phyloP scores from a whole-genome alignment of 1,140 invertebrate genomes.

The Choristoneura fumiferana region DNA sequence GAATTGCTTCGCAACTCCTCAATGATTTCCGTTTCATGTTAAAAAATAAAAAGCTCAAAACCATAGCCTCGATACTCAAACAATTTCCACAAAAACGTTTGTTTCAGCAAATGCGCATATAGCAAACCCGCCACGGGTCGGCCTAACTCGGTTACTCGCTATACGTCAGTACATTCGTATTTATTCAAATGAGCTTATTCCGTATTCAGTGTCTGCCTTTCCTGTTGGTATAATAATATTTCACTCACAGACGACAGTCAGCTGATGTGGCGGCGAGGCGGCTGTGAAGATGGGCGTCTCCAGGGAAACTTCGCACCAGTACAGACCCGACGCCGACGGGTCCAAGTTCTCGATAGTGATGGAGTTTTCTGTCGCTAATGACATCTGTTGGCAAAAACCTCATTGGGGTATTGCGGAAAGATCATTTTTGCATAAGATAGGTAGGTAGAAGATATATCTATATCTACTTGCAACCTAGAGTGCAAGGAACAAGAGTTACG shows the following conservation, averaged over 20 bases:
- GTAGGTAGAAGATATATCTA: too few relatives aligned
- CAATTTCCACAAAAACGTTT: too few relatives aligned
- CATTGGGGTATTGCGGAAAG: too few relatives aligned
- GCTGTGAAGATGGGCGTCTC: slow-evolving; percentile 88
- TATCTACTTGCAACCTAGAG: too few relatives aligned
- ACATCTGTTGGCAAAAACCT: slow-evolving; percentile 80
- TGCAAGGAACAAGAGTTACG: too few relatives aligned
- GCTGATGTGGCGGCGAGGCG: slow-evolving; percentile 83
- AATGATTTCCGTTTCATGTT: too few relatives aligned
- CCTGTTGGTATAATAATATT: slow-evolving; percentile 23
- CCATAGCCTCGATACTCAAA: too few relatives aligned
- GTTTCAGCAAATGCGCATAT: too few relatives aligned
- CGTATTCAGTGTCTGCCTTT: slow-evolving; percentile 30
- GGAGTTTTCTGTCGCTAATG: slow-evolving; percentile 84
- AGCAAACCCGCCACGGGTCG: not conserved
- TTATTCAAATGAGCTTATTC: slow-evolving; percentile 33
- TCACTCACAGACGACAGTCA: slow-evolving; percentile 86
- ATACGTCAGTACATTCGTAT: slow-evolving; percentile 22
- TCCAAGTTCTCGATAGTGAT: slow-evolving; percentile 85
- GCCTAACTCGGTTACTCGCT: not conserved
- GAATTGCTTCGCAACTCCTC: too few relatives aligned
- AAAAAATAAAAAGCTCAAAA: too few relatives aligned
- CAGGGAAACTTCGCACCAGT: slow-evolving; percentile 87
- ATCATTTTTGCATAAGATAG: too few relatives aligned
- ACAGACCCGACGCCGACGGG: slow-evolving; percentile 85